Conservation (phyloP, 2,113 vertebrate genomes). For the Chlamydotis undulata region DNA sequence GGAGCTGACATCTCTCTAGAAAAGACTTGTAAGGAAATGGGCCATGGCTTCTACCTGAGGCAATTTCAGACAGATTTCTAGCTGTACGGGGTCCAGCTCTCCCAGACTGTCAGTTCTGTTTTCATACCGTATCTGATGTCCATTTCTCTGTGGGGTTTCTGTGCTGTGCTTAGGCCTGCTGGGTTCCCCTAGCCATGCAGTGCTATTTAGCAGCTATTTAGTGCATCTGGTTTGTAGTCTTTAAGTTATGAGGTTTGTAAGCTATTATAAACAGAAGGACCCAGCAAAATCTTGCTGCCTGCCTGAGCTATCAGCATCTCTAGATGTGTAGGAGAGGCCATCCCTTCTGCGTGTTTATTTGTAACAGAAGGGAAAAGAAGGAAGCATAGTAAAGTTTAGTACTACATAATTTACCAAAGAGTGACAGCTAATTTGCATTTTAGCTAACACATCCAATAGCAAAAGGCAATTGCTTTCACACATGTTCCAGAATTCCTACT, state of each 20-base stretch:
- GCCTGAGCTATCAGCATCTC: conserved; percentile 32
- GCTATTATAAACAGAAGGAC: conserved; percentile 40
- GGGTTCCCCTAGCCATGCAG: neutral
- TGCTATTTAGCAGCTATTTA: neutral
- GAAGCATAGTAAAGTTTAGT: conserved; percentile 18
- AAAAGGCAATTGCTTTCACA: neutral
- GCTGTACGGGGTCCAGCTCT: neutral
- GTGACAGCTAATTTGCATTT: conserved; percentile 53
- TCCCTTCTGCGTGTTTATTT: conserved; percentile 13
- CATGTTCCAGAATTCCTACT: neutral
- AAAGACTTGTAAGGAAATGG: neutral
- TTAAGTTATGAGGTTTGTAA: conserved; percentile 39
- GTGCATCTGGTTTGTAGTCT: conserved; percentile 8
- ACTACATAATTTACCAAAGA: conserved; percentile 8
- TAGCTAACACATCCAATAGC: conserved; percentile 18
- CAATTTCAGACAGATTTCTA: neutral
- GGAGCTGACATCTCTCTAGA: neutral
- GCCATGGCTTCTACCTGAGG: neutral
- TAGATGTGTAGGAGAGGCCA: conserved; percentile 37
- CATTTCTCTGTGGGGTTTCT: neutral
- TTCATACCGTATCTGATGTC: neutral
- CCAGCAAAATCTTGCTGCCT: conserved; percentile 10
- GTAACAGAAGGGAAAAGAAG: conserved; percentile 13
- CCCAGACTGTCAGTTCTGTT: neutral
- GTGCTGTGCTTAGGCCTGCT: neutral